phyloP scores from a whole-genome alignment of 2,797 vertebrate genomes.

The Chrysocyon brachyurus region DNA sequence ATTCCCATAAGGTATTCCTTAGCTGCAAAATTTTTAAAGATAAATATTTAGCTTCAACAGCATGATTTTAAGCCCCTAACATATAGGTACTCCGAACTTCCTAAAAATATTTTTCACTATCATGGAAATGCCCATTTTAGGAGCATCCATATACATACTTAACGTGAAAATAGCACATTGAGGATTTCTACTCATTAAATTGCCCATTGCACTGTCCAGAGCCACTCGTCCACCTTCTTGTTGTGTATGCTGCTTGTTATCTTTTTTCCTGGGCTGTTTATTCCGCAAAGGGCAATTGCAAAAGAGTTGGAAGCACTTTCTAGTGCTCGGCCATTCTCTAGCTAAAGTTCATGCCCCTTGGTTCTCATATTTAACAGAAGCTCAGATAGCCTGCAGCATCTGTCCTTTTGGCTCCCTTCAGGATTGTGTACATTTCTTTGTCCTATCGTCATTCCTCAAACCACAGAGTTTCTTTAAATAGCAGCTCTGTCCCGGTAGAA shows the following conservation, averaged over 20 bases:
- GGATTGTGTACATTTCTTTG: slow-evolving; percentile 89
- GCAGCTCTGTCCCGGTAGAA: slow-evolving; percentile 74
- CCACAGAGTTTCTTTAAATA: slow-evolving; percentile 87
- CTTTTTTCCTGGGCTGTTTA: slow-evolving; percentile 84
- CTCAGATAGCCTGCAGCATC: slow-evolving; percentile 91
- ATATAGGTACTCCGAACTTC: neutral
- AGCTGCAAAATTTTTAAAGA: neutral
- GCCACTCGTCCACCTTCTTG: slow-evolving; percentile 79
- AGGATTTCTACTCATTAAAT: slow-evolving; percentile 80
- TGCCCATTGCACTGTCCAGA: slow-evolving; percentile 67
- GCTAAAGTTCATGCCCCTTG: slow-evolving; percentile 90
- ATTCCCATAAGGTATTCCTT: slow-evolving; percentile 21
- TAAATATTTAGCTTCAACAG: neutral
- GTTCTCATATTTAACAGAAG: slow-evolving; percentile 90
- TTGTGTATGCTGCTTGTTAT: slow-evolving; percentile 87
- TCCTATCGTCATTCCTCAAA: slow-evolving; percentile 82
- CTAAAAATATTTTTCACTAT: neutral
- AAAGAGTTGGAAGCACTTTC: slow-evolving; percentile 87
- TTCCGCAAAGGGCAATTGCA: slow-evolving; percentile 87
- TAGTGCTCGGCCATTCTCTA: slow-evolving; percentile 86
- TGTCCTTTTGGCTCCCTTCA: slow-evolving; percentile 88
- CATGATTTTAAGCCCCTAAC: slow-evolving; percentile 49
- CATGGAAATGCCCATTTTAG: slow-evolving; percentile 62
- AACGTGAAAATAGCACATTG: slow-evolving; percentile 37
- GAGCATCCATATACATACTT: neutral